Conservation (phyloP, 2,113 vertebrate species). For the Colaptes auratus region DNA sequence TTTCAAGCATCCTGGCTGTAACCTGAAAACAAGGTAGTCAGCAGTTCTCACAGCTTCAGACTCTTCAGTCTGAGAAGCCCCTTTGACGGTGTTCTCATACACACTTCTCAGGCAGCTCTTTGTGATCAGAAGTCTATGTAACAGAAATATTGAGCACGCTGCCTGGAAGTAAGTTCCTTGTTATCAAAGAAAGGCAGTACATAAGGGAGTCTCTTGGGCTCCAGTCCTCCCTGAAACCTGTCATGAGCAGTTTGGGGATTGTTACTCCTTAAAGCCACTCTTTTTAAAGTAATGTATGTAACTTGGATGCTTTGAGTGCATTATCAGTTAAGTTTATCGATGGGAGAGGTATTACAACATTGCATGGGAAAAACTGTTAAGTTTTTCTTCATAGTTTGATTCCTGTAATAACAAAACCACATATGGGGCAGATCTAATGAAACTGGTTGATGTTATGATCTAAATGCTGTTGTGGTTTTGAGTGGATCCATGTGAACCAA, state of each 20-base stretch:
- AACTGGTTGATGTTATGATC: background rate
- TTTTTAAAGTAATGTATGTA: background rate
- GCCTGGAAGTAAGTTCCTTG: background rate
- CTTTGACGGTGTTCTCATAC: background rate
- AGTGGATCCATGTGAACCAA: background rate
- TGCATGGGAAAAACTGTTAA: background rate
- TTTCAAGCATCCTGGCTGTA: background rate
- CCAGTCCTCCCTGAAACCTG: background rate
- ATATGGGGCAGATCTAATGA: background rate
- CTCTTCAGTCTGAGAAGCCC: background rate
- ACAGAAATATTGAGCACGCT: background rate
- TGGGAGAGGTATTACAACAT: background rate
- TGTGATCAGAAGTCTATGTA: background rate
- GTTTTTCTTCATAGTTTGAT: background rate
- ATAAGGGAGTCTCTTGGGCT: background rate
- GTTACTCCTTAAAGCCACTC: background rate
- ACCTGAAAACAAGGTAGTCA: constrained; percentile 1
- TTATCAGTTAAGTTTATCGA: background rate
- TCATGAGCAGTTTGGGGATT: background rate
- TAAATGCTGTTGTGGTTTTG: background rate
- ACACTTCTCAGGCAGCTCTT: background rate
- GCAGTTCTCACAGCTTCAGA: background rate
- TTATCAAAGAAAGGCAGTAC: background rate
- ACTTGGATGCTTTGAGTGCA: background rate
- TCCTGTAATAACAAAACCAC: background rate